phyloP scores from a whole-genome alignment of 2,888 invertebrate genomes.

The Agrotis segetum region DNA sequence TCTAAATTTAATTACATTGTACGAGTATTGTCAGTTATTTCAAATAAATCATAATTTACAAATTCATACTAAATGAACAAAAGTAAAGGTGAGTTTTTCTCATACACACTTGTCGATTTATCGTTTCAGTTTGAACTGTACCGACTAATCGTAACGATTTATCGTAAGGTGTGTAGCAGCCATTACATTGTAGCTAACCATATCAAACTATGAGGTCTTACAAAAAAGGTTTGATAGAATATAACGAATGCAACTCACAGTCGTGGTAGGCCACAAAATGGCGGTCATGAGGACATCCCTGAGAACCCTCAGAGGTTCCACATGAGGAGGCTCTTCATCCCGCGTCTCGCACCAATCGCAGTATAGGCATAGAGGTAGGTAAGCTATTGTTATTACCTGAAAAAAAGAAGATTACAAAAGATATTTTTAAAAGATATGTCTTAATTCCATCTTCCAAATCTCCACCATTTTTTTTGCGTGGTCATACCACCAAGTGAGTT shows the following conservation, averaged over 20 bases:
- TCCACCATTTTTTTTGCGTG: too few species aligned
- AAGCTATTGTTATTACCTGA: slow-evolving; percentile 69
- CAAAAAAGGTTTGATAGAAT: not conserved
- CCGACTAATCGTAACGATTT: too few species aligned
- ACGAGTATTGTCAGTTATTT: too few species aligned
- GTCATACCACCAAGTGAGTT: too few species aligned
- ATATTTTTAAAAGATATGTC: too few species aligned
- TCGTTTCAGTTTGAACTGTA: too few species aligned
- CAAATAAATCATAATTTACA: too few species aligned
- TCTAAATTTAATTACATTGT: too few species aligned
- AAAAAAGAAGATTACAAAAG: not conserved
- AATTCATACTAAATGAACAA: too few species aligned
- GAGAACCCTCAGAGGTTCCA: slow-evolving; percentile 58
- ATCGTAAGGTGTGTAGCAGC: too few species aligned
- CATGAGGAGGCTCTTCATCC: slow-evolving; percentile 50
- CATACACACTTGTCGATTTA: too few species aligned
- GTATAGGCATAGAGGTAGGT: slow-evolving; percentile 72
- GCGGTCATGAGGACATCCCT: slow-evolving; percentile 73
- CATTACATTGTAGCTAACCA: not conserved
- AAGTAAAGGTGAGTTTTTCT: too few species aligned
- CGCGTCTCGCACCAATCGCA: slow-evolving; percentile 71
- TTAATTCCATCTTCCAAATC: not conserved
- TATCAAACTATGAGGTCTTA: not conserved
- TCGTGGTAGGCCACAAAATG: slow-evolving; percentile 71
- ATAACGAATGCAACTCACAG: slow-evolving; percentile 62